Evolutionary conservation across 2,797 vertebrate species (phyloP).

Genomic region (Vultur gryphus): DNA sequence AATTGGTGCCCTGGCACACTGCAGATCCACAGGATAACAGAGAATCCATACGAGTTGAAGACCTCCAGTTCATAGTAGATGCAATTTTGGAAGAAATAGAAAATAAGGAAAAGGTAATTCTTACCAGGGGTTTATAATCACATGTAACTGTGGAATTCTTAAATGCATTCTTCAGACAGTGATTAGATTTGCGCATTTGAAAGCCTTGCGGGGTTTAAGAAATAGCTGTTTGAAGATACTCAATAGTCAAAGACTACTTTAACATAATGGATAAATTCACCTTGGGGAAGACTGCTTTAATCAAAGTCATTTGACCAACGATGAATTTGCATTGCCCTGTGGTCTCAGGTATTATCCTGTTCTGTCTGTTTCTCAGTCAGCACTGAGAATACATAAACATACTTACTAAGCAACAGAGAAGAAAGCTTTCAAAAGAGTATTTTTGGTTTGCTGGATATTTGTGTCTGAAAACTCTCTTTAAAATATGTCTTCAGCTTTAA

Average conservation of each 20-base stretch:
- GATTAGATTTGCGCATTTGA: neutral
- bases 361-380: neutral
- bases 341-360: neutral
- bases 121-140: neutral
- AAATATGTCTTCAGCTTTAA: neutral
- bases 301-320: neutral
- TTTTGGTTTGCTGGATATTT: neutral
- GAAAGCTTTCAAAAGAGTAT: neutral
- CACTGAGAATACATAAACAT: neutral
- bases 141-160: neutral
- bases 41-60: slow-evolving; percentile 77
- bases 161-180: neutral
- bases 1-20: slow-evolving; percentile 77
- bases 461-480: neutral
- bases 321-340: neutral
- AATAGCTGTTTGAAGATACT: neutral
- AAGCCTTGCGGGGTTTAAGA: neutral
- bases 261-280: neutral
- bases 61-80: slow-evolving; percentile 83
- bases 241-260: neutral
- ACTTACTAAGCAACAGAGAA: neutral
- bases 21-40: neutral
- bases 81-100: slow-evolving; percentile 81
- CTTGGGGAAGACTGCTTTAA: neutral
- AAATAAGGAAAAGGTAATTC: slow-evolving; percentile 74